Conservation (phyloP, 1,140 invertebrate genomes). For the Solen grandis region DNA sequence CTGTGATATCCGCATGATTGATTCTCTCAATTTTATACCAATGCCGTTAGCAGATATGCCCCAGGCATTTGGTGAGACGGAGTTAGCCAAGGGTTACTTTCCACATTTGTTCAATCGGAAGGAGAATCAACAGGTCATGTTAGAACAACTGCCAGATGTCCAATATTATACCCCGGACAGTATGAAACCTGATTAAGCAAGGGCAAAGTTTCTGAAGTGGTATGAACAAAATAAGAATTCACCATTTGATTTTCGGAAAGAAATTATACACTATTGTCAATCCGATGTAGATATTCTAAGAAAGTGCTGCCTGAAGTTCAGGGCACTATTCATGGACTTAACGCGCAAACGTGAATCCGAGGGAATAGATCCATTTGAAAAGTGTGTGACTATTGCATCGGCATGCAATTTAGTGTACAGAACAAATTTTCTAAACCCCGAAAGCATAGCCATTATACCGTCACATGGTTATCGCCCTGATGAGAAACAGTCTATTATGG, state of each 20-base stretch:
- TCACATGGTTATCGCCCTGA: too few species aligned
- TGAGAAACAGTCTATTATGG: too few species aligned
- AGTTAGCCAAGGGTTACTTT: slow-evolving; percentile 47
- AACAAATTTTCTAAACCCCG: slow-evolving; percentile 1
- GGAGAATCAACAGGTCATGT: not conserved
- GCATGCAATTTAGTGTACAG: slow-evolving; percentile 16
- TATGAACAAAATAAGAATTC: too few species aligned
- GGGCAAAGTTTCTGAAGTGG: slow-evolving; percentile 35
- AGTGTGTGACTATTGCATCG: too few species aligned
- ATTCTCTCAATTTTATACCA: too few species aligned
- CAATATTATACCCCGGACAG: not conserved
- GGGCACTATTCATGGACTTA: slow-evolving; percentile 1
- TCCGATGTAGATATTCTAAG: too few species aligned
- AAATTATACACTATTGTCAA: slow-evolving; percentile 20
- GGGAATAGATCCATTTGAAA: too few species aligned
- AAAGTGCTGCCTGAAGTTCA: too few species aligned
- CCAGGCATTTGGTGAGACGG: slow-evolving; percentile 16
- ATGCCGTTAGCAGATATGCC: slow-evolving; percentile 32
- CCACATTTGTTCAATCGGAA: slow-evolving; percentile 28
- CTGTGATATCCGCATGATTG: not conserved
- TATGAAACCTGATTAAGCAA: slow-evolving; percentile 4
- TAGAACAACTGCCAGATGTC: not conserved
- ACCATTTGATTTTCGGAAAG: slow-evolving; percentile 29
- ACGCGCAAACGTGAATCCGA: not conserved
- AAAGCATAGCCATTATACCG: too few species aligned